Conservation (phyloP, 1,140 invertebrate genomes). For the Sogatella furcifera region DNA sequence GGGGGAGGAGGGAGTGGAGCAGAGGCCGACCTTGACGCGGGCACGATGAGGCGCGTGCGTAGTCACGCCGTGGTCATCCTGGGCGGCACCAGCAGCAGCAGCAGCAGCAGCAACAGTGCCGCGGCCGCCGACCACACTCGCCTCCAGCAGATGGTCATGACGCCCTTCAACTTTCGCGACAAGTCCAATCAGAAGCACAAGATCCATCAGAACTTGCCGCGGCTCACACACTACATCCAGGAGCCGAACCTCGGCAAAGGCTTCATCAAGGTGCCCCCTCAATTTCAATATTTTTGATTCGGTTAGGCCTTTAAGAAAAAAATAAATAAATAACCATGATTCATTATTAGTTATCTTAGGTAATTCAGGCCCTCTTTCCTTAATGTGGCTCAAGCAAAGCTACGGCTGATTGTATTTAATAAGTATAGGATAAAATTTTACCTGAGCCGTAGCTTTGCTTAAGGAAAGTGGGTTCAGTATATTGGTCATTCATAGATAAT, state of each 20-base stretch:
- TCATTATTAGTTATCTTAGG: too few species aligned
- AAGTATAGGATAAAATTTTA: too few species aligned
- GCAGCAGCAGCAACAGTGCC: neutral
- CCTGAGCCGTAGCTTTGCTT: too few species aligned
- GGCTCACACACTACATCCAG: slow-evolving; percentile 73
- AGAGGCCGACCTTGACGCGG: neutral
- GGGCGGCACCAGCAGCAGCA: neutral
- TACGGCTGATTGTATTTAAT: too few species aligned
- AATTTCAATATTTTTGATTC: too few species aligned
- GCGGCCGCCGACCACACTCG: neutral
- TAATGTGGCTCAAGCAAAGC: too few species aligned
- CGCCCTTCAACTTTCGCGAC: neutral
- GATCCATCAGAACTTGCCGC: slow-evolving; percentile 60
- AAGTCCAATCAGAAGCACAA: slow-evolving; percentile 34
- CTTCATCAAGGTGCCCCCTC: slow-evolving; percentile 28
- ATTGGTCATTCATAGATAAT: too few species aligned
- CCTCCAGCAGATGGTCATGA: neutral
- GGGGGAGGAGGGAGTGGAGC: neutral
- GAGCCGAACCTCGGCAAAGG: slow-evolving; percentile 73
- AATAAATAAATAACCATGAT: too few species aligned
- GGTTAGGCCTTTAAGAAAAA: too few species aligned
- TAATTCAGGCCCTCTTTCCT: too few species aligned
- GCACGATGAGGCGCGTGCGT: too few species aligned
- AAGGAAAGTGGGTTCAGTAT: too few species aligned
- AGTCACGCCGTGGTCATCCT: neutral